Base-by-base conservation (phyloP, 1,140 invertebrate genomes). In the Drosophila funebris region DNA sequence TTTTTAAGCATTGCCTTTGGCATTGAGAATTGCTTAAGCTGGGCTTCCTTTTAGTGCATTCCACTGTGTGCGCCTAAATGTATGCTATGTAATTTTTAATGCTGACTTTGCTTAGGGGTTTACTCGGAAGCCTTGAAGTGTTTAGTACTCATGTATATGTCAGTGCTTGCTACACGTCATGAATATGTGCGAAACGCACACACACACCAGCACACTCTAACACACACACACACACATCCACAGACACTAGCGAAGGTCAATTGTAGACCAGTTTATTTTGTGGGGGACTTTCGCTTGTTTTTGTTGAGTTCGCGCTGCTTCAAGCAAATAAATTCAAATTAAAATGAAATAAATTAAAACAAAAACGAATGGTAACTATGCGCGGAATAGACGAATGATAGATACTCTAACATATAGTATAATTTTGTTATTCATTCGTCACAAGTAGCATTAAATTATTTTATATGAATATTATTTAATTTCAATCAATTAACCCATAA, bases 311-410 rank as follows among this genome's bases (percentile, higher is more conserved):
- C 31, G 43, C 9, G 48, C 16, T 16, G 37, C 39, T 22, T 4
- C 0, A 36, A 36, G 60, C 50, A 76, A 76, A 85, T 85, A 84
- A 85, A 80, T 80, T 85, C 67, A 85, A 84, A 84, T 85, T 80
- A 74, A 84, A 84, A 63, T 62, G 64, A 85, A 77, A 84, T 84
- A 85, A 77, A 85, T 84, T 76, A 64, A 73, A 80, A 69, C 73
- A 80, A 73, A 76, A 73, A 36, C 14, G 24, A 9, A 14, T 4
- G n/a, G 9, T 5, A 52, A 20, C 6, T 5, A 11, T 29, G 4
- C 7, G 29, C 4, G 11, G 16, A 1, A 5, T 3, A 5, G 9
- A 0, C 8, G 48, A n/a, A 16, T 52, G 8, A 1, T 18, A 13
- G 16, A 66, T 57, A 66, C 61, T 37, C 33, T 57, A 3, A 8